Evolutionary conservation across 2,888 invertebrate genomes (phyloP), one percentile per base, ranked within the genome.

Genomic region (Agrochola circellaris): DNA sequence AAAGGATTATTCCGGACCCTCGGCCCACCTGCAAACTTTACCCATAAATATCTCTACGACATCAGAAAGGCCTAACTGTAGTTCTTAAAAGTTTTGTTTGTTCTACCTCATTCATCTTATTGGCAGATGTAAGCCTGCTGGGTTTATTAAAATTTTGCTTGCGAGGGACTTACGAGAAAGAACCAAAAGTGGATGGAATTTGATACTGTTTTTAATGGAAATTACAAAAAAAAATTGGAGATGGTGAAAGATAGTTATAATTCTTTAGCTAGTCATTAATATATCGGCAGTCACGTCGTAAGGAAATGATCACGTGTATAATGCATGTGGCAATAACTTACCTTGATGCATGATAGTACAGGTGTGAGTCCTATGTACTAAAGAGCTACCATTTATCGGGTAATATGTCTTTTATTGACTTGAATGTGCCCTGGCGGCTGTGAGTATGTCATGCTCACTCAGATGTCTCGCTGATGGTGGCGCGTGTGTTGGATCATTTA

Each of bases 31-130:
- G 77, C n/a, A 67, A 85, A 87, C 78, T 87, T 85, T 51, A 26
- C 26, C 66, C 82, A 81, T 85, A 78, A 85, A 87, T 87, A 85
- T 87, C 69, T 73, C 69, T 23, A 61, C 48, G 70, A 86, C 77
- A 81, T 58, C 62, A 48, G 54, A 69, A 73, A 72, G 81, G 77
- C 62, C 34, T 70, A 54, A 64, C 68, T 73, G n/a, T 68, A 71
- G 77, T 82, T 82, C 65, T 61, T 71, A 61, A 71, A 77, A 73
- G 70, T 73, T 73, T 30, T 45, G 48, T 75, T 69, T 56, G 30
- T 64, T 76, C 79, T 79, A 54, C 60, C 66, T 72, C 61, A 38
- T 75, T 80, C n/a, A 77, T 77, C 67, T 81, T 68, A 66, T 80
- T 71, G 73, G 45, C 68, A 73, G 75, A 23, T 42, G 38, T 66